Conservation (phyloP, 2,113 vertebrate genomes). For the Sprattus sprattus region DNA sequence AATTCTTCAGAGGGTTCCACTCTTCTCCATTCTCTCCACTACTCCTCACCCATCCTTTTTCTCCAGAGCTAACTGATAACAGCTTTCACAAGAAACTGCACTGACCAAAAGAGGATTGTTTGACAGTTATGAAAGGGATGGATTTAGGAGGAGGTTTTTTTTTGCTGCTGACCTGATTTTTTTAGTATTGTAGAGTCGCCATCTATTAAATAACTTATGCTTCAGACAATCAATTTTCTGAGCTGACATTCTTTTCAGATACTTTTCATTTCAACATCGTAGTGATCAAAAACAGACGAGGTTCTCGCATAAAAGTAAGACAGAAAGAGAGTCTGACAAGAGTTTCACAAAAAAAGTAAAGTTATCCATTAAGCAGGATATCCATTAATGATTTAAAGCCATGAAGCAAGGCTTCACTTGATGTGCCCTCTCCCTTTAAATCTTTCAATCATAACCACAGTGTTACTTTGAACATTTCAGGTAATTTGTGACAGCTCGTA, state of each 20-base stretch:
- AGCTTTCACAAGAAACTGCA: background rate
- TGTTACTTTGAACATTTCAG: background rate
- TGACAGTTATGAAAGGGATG: background rate
- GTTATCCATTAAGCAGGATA: background rate
- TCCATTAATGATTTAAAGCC: background rate
- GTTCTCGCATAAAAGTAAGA: background rate
- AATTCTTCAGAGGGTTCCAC: background rate
- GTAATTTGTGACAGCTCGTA: slow-evolving; percentile 53
- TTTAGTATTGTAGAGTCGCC: background rate
- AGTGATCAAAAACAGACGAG: slow-evolving; percentile 36
- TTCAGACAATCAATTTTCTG: background rate
- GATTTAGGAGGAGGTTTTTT: background rate
- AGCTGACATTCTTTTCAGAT: background rate
- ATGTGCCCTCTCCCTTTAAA: background rate
- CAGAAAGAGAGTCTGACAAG: background rate
- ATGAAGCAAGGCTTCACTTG: background rate
- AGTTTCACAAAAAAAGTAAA: background rate
- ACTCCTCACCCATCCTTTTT: background rate
- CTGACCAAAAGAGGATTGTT: background rate
- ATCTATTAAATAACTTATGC: background rate
- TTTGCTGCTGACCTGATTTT: background rate
- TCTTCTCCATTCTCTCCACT: background rate
- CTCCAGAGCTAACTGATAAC: background rate
- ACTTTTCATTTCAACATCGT: slow-evolving; percentile 26
- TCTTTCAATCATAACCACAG: background rate